Evolutionary conservation across 2,113 vertebrate species (phyloP).

Genomic region (Phaetusa simplex): DNA sequence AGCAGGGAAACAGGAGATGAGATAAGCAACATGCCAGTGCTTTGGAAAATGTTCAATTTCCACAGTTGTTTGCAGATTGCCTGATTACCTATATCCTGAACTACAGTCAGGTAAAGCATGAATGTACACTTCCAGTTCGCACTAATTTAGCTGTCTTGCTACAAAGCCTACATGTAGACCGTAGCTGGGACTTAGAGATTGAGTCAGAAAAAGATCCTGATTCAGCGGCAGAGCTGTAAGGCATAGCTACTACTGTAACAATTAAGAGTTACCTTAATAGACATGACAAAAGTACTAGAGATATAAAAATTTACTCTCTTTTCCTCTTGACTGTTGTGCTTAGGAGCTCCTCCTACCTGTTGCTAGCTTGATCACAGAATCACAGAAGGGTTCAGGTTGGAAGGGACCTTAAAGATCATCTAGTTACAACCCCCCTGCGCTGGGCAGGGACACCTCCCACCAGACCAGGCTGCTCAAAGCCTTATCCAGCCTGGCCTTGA

Average conservation of each 20-base stretch:
- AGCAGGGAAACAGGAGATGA: background rate
- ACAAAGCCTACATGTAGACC: fast-evolving
- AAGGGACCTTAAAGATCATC: no score
- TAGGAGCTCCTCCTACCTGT: background rate
- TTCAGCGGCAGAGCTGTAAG: background rate
- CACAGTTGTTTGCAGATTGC: background rate
- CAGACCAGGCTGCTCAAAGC: no score
- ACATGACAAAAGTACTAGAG: background rate
- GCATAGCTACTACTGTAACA: background rate
- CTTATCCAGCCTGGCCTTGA: no score
- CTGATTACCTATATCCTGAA: background rate
- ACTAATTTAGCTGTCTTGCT: background rate
- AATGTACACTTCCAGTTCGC: background rate
- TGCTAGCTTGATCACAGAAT: background rate
- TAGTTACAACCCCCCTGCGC: no score
- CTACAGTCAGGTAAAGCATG: background rate
- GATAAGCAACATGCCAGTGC: background rate
- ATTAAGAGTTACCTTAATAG: background rate
- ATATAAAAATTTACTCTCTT: background rate
- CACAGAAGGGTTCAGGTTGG: no score
- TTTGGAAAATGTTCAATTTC: background rate
- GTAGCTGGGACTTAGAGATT: fast-evolving
- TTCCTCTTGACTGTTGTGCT: background rate
- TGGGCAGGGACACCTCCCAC: no score
- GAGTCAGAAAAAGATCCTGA: background rate